Conservation (phyloP, 2,113 vertebrate species). For the Fregetta grallaria region DNA sequence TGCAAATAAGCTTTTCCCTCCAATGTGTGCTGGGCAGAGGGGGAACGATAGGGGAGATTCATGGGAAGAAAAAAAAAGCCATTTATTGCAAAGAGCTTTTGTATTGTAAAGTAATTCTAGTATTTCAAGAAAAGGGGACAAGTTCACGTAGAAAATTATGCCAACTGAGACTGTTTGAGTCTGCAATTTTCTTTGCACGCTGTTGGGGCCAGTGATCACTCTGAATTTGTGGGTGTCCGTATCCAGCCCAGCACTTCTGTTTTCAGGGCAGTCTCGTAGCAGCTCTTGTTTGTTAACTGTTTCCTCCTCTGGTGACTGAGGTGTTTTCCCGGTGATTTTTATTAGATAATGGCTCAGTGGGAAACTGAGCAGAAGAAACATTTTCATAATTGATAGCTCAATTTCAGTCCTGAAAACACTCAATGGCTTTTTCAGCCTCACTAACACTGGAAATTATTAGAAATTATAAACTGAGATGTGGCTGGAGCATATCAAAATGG, state of each 20-base stretch:
- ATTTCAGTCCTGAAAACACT: constrained; percentile 66
- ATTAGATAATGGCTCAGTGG: constrained; percentile 39
- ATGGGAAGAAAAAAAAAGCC: background rate
- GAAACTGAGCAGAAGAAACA: constrained; percentile 69
- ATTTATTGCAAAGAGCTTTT: background rate
- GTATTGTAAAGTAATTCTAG: constrained; percentile 16
- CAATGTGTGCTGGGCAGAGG: background rate
- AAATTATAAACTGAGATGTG: constrained; percentile 65
- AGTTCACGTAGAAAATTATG: constrained; percentile 9
- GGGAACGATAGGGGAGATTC: background rate
- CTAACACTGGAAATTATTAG: constrained; percentile 65
- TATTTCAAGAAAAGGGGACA: background rate
- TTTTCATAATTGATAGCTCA: constrained; percentile 70
- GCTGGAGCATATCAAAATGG: constrained; percentile 41
- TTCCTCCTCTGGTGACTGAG: constrained; percentile 10
- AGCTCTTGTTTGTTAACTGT: constrained; percentile 38
- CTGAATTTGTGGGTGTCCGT: constrained; percentile 4
- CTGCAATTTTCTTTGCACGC: constrained; percentile 13
- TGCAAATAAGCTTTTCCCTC: background rate
- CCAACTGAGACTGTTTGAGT: constrained; percentile 1
- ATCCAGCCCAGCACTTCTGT: background rate
- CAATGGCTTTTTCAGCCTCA: constrained; percentile 69
- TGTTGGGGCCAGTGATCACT: background rate
- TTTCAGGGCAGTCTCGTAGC: background rate
- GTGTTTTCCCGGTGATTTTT: constrained; percentile 44